Conservation (phyloP, 1,140 invertebrate species). For the Drosophila athabasca region DNA sequence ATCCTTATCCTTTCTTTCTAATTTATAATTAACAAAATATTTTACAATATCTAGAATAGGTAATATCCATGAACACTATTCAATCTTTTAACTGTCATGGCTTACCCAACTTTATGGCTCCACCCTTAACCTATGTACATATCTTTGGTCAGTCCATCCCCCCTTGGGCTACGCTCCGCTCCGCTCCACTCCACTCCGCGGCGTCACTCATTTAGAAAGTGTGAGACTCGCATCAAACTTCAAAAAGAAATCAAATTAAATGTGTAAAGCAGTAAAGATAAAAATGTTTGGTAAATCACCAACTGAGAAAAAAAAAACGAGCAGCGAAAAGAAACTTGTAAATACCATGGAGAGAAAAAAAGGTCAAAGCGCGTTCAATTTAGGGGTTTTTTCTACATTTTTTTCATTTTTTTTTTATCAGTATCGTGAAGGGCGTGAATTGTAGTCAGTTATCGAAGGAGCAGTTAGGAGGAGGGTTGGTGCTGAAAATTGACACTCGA, state of each 20-base stretch:
- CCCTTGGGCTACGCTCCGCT: slow-evolving; percentile 13
- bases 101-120: no score
- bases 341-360: slow-evolving; percentile 53
- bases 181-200: neutral
- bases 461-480: slow-evolving; percentile 47
- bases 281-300: slow-evolving; percentile 51
- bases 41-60: no score
- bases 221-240: slow-evolving; percentile 70
- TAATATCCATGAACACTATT: neutral
- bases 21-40: no score
- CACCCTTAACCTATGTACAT: no score
- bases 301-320: slow-evolving; percentile 15
- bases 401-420: slow-evolving; percentile 35
- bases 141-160: neutral
- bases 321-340: slow-evolving; percentile 56
- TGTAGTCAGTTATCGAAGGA: slow-evolving; percentile 27
- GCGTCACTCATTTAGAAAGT: slow-evolving; percentile 35
- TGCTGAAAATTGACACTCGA: slow-evolving; percentile 80
- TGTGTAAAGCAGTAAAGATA: slow-evolving; percentile 77
- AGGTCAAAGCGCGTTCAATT: slow-evolving; percentile 75
- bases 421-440: slow-evolving; percentile 44
- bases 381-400: slow-evolving; percentile 59
- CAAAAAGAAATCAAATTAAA: slow-evolving; percentile 83
- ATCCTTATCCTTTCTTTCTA: no score
- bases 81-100: neutral